These are phyloP conservation scores for Darevskia mixta DNA, from an alignment of 2,797 vertebrate genomes.

Conservation along the genomic window DNA sequence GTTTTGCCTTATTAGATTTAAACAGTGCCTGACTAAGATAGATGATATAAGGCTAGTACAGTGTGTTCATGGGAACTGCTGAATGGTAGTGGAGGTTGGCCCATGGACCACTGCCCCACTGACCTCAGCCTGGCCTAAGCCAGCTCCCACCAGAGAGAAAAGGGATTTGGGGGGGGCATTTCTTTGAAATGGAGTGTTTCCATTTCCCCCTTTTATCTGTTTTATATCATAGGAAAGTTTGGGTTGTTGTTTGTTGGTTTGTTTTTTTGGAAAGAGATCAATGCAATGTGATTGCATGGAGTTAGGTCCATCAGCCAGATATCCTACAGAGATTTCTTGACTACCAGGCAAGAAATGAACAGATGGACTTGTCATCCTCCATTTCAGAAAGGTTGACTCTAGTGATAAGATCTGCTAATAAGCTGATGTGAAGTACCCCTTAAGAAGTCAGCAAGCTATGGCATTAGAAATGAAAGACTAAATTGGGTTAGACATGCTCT, in stretches of 20 bases:
- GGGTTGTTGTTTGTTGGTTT: too few relatives aligned
- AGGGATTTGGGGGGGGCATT: background rate
- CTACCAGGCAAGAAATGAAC: slow-evolving; percentile 74
- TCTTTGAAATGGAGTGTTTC: slow-evolving; percentile 55
- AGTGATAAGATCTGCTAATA: slow-evolving; percentile 76
- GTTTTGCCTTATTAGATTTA: background rate
- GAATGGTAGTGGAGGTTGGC: background rate
- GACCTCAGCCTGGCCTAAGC: too few relatives aligned
- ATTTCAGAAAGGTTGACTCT: slow-evolving; percentile 73
- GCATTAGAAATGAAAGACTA: slow-evolving; percentile 76
- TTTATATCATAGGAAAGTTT: background rate
- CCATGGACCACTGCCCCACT: too few relatives aligned
- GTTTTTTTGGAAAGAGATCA: slow-evolving; percentile 53
- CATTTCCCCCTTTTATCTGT: slow-evolving; percentile 36
- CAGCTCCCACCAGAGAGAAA: background rate
- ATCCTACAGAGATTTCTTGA: slow-evolving; percentile 64
- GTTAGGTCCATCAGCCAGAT: slow-evolving; percentile 68
- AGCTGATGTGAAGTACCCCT: slow-evolving; percentile 73
- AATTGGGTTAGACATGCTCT: slow-evolving; percentile 71
- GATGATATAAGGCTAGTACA: background rate
- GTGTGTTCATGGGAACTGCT: background rate
- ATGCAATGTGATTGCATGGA: slow-evolving; percentile 62
- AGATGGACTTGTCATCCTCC: slow-evolving; percentile 73
- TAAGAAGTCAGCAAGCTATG: slow-evolving; percentile 68
- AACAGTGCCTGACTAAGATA: background rate